A percentile compares a stretch with the other conserved stretches of the same genome.
Conservation (phyloP, 2,888 invertebrate species). For the Gymnoscelis rufifasciata region DNA sequence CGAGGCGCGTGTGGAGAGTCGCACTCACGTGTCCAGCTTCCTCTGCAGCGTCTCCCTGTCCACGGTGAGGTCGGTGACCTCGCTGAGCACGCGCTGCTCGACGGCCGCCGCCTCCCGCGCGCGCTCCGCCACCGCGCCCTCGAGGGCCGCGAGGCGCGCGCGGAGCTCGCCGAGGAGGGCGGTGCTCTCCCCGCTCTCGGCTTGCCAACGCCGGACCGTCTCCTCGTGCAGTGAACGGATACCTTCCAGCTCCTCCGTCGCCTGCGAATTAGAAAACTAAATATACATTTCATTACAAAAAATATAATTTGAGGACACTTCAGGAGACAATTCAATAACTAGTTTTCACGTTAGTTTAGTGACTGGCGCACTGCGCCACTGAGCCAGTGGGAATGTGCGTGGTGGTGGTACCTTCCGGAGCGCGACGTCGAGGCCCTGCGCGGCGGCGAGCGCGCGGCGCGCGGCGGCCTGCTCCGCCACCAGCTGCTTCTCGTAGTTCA, state of each 20-base stretch:
- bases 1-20: not conserved
- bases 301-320: too few relatives aligned
- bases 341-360: too few relatives aligned
- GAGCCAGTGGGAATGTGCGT: too few relatives aligned
- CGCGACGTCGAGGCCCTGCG: constrained; percentile 44
- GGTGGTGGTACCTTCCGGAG: constrained; percentile 48
- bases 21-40: constrained; percentile 52
- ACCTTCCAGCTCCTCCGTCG: constrained; percentile 70
- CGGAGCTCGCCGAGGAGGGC: constrained; percentile 28
- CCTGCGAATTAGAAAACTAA: constrained; percentile 39
- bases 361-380: too few relatives aligned
- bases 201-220: constrained; percentile 61
- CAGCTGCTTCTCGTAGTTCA: constrained; percentile 89
- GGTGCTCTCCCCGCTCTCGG: constrained; percentile 35
- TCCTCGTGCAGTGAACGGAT: constrained; percentile 74
- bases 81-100: constrained; percentile 46
- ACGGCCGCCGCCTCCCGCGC: constrained; percentile 33
- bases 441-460: constrained; percentile 50
- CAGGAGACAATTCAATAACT: too few relatives aligned
- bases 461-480: constrained; percentile 85
- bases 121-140: constrained; percentile 24
- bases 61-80: constrained; percentile 65
- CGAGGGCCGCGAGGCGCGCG: constrained; percentile 26
- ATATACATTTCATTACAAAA: too few relatives aligned
- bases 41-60: constrained; percentile 64